Evolutionary conservation across 2,113 vertebrate genomes (phyloP), one percentile per base, ranked within the genome.

Genomic region (Percopsis transmontana): DNA sequence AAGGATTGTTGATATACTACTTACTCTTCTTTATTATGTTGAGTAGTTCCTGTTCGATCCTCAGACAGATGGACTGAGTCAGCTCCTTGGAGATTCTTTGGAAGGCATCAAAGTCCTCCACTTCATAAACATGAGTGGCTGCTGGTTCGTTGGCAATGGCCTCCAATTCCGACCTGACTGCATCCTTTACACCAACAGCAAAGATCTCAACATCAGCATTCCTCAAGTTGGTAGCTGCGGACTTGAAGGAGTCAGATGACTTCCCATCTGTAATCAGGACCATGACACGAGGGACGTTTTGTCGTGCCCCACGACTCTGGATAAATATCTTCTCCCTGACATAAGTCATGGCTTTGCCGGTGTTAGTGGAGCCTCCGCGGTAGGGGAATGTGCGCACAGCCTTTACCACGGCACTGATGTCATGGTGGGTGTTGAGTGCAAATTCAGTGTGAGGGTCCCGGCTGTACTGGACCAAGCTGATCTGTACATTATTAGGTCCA

Each of bases 221-320:
- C 79, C 94, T 94, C 70, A 99, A 90, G n/a, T 93, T 96, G 77
- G 94, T 87, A 62, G 97, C 97, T 16, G 97, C 93, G 51, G 94
- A 93, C 91, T 94, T 95, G 81, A 99, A 99, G 54, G 96, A 96
- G 81, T 99, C 97, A 0, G 97, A 99, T 0, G 97, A 99, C 76
- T 99, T 99, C 66, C 97, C 97, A 12, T 99, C 97, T 2, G 97
- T 99, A 84, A 99, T 98, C 74, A 99, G 94, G 82, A 99, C 98
- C 97, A 98, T 99, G 82, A 99, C 95, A n/a, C 96, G 95, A 0
- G 97, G 97, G 0, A 99, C 94, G 4, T 97, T 95, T 60, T 86
- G 70, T 72, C 97, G 94, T 6, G 97, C 96, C 10, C 97, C 97
- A 64, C 94, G 96, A 71, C 73, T 71, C 38, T 88, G 14, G 58